These are phyloP conservation scores for Hydrophis major DNA, from an alignment of 2,797 vertebrate genomes.

Conservation along the genomic window DNA sequence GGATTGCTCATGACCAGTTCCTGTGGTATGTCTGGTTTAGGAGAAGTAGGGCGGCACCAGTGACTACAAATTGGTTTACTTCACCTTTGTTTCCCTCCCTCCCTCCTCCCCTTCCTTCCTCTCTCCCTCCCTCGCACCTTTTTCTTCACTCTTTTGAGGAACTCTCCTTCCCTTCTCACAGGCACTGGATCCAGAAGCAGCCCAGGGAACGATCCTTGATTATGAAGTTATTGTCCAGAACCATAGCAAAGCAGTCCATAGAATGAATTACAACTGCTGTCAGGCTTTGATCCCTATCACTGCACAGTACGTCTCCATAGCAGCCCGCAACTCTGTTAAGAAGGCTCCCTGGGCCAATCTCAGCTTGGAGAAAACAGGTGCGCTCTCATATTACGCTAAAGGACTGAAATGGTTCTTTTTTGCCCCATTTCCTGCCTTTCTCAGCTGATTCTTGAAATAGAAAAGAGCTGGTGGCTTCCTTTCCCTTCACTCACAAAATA, in stretches of 20 bases:
- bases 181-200: not conserved
- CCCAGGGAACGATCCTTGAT: constrained; percentile 10
- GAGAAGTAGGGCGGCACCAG: not conserved
- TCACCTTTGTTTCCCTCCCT: not conserved
- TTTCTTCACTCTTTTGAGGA: not conserved
- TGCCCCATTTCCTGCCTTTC: not conserved
- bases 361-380: constrained; percentile 57
- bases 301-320: constrained; percentile 20
- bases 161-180: not conserved
- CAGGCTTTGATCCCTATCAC: not conserved
- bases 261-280: constrained; percentile 31
- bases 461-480: not conserved
- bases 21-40: not conserved
- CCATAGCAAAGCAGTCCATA: not conserved
- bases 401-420: not conserved
- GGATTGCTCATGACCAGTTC: not conserved
- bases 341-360: constrained; percentile 30
- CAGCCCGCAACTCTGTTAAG: not conserved
- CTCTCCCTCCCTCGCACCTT: not conserved
- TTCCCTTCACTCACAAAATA: not conserved
- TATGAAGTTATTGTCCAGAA: constrained; percentile 44
- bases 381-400: not conserved
- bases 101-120: not conserved
- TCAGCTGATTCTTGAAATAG: not conserved
- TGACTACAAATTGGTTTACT: no score